phyloP scores from a whole-genome alignment of 2,888 invertebrate species.

The Tachina grossa region DNA sequence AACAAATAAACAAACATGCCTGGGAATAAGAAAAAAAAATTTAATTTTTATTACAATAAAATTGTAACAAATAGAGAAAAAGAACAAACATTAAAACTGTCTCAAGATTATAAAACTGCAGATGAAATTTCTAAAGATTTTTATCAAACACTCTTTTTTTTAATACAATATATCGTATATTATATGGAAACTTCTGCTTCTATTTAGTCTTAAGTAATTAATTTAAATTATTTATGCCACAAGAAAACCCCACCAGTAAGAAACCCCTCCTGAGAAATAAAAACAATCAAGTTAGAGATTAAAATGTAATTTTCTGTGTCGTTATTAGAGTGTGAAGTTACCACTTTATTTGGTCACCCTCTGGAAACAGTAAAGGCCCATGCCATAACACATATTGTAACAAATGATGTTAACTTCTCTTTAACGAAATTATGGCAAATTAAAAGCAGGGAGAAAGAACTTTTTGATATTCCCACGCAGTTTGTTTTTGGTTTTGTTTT shows the following conservation, averaged over 20 bases:
- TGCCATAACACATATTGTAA: slow-evolving; percentile 3
- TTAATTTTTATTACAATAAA: slow-evolving; percentile 25
- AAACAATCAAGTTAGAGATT: slow-evolving; percentile 21
- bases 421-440: background rate
- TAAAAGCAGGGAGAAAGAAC: background rate
- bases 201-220: slow-evolving; percentile 17
- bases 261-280: slow-evolving; percentile 13
- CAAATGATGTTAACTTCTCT: slow-evolving; percentile 14
- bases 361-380: background rate
- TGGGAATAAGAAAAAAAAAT: slow-evolving; percentile 38
- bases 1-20: slow-evolving; percentile 31
- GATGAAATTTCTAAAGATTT: slow-evolving; percentile 38
- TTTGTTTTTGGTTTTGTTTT: background rate
- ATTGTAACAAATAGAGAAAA: slow-evolving; percentile 37
- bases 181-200: background rate
- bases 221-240: slow-evolving; percentile 48
- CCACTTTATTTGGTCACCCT: slow-evolving; percentile 19
- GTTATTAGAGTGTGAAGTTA: slow-evolving; percentile 63
- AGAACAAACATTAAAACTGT: slow-evolving; percentile 29
- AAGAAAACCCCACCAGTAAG: background rate
- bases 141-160: slow-evolving; percentile 11
- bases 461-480: slow-evolving; percentile 45
- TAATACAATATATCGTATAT: background rate
- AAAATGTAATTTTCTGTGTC: slow-evolving; percentile 18
- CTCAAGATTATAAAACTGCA: slow-evolving; percentile 50